Evolutionary conservation across 2,888 invertebrate genomes (phyloP), one percentile per base, ranked within the genome.

Genomic region (Rhogogaster chlorosoma): DNA sequence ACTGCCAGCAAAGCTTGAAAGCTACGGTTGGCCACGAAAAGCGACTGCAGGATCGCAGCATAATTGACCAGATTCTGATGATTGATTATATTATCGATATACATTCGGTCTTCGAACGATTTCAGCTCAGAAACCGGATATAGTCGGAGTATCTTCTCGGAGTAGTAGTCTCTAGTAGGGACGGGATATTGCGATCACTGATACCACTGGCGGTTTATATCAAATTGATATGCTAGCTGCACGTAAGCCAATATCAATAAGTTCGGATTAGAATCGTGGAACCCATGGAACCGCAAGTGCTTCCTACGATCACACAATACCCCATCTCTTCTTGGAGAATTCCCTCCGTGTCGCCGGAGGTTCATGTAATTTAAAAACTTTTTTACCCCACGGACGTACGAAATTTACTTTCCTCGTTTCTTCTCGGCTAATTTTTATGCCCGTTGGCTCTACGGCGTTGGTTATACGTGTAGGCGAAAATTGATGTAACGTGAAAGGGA

Each of bases 191-290:
- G 53, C 77, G 77, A 77, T 77, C 29, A 18, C 61, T 38, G 78
- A 80, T 80, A 80, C 49, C 61, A 36, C 22, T 70, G 53, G 61
- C 36, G 38, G 22, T 38, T 32, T 10, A 49, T 80, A 80, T 80
- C 80, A 36, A 80, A 61, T 80, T 61, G 80, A 80, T 80, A 80
- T 80, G 57, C 80, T 61, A 49, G 22, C 61, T 80, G 36, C 61
- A 80, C 77, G 77, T 77, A 53, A 77, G 32, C 77, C 77, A 77
- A 77, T 77, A 77, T 77, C 77, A 77, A 77, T 77, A 77, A 77
- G 77, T 53, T 77, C n/a, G 77, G 49, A 77, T 77, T 77, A 77
- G 77, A 77, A 77, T 77, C 77, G 77, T 53, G 49, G 6, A 26
- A 61, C 38, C 45, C 75, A 45, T 49, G 42, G 75, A 45, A 75